Evolutionary conservation across 92 coral and sea anemone species (phyloP), one percentile per base, ranked within the genome.

Genomic region (Zoanthus sociatus): DNA sequence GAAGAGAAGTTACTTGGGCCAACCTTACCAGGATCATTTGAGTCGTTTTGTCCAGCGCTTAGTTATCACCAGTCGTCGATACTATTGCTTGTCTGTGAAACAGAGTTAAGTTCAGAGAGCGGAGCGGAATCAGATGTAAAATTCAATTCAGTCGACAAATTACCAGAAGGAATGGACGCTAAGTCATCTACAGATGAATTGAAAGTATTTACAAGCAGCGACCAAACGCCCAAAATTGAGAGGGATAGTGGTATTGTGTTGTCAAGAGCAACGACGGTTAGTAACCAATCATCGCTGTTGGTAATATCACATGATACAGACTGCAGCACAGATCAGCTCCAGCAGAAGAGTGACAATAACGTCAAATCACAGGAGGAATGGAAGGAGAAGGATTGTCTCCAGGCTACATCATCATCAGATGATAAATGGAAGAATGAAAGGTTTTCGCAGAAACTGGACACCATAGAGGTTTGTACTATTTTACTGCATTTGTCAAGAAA

Each of bases 241-340:
- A 9, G 69, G 53, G 83, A 77, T 70, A 77, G 83, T 11, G 83
- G 69, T 55, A 77, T 77, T 1, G 83, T 13, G 18, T 56, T 77
- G 69, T 77, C 83, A 77, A 77, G 69, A 20, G 37, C 53, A 77
- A 33, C 83, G 16, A 8, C 20, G 21, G 69, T 77, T 31, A 16
- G 61, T 42, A 77, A 77, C 83, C 83, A 58, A 10, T 33, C 83
- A 18, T 78, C 83, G 16, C 71, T 78, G 83, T n/a, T 78, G 30
- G 45, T 78, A 37, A 78, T 63, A 48, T 78, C 83, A 78, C 83
- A 78, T 58, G 83, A 78, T 68, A 78, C 83, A 58, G 13, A 33
- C 30, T 58, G 12, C 53, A 58, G 16, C 69, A 31, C 6, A 9
- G 83, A 77, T 56, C 32, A 75, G 14, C 56, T 15, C 10, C 56